Evolutionary conservation across 37 sponge, comb jelly and placozoan species (phyloP).

Genomic region (Lycopodina hypogea): DNA sequence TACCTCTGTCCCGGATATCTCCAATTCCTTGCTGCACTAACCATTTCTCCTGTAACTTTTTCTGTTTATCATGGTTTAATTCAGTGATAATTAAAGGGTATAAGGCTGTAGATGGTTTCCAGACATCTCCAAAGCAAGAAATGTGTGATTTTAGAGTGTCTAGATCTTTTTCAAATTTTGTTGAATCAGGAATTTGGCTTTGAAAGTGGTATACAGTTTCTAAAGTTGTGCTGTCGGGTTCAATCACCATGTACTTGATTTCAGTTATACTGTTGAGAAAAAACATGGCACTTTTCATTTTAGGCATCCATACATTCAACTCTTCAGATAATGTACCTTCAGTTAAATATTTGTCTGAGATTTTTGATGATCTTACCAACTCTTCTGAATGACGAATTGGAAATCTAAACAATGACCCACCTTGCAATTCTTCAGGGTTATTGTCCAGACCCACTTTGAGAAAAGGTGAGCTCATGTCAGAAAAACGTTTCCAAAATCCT

Average conservation of each 20-base stretch:
- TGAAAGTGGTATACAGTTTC: slow-evolving; percentile 2
- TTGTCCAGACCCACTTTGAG: slow-evolving; percentile 11
- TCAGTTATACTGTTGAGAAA: slow-evolving; percentile 59
- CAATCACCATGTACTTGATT: slow-evolving; percentile 42
- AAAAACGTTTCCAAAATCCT: slow-evolving; percentile 55
- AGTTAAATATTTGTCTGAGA: slow-evolving; percentile 23
- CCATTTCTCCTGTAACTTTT: slow-evolving; percentile 40
- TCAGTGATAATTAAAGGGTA: slow-evolving; percentile 28
- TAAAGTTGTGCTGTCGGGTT: not conserved
- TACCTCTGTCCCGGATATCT: slow-evolving; percentile 17
- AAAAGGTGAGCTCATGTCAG: slow-evolving; percentile 48
- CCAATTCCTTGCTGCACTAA: slow-evolving; percentile 67
- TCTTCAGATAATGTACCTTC: slow-evolving; percentile 13
- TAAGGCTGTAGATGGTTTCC: slow-evolving; percentile 4
- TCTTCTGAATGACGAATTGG: slow-evolving; percentile 51
- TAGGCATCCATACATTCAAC: slow-evolving; percentile 40
- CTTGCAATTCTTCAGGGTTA: slow-evolving; percentile 28
- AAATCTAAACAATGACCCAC: slow-evolving; percentile 74
- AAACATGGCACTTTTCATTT: slow-evolving; percentile 51
- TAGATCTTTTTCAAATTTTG: not conserved
- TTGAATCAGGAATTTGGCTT: not conserved
- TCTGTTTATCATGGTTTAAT: not conserved
- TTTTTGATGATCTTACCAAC: slow-evolving; percentile 29
- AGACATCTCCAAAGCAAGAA: not conserved
- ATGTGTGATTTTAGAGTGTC: not conserved